Evolutionary conservation across 2,113 vertebrate species (phyloP), one percentile per base, ranked within the genome.

Genomic region (Ophiodon elongatus): DNA sequence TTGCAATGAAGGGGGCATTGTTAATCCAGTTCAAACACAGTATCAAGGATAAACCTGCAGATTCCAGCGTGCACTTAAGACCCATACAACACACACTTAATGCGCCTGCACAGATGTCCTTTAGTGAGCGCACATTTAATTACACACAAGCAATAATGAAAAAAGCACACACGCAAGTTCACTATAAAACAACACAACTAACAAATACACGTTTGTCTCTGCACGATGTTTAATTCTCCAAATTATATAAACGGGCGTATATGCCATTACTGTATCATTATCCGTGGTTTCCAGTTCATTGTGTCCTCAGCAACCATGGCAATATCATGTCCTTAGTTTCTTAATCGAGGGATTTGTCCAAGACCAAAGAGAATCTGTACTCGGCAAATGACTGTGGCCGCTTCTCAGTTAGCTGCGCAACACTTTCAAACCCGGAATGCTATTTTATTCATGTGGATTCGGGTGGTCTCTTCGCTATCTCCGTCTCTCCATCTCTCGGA

Each of bases 361-460:
- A 83, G 74, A 93, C 74, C 73, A 87, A 86, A 92, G 87, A 80
- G 66, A 88, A 82, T 79, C 63, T 66, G 62, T 52, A 57, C 9
- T 41, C 35, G n/a, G 80, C 63, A 84, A 86, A 87, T 41, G 80
- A 84, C 71, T 65, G 62, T 39, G 19, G 83, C 88, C 72, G 67
- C 82, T 76, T 64, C 84, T 88, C 85, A 85, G 93, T 94, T 89
- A 79, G 82, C 86, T n/a, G 41, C 8, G 27, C 89, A 64, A 88
- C 87, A 65, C 80, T 88, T 87, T 81, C 65, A 84, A 88, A 75
- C 41, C 75, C 41, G 2, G 57, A 87, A 75, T 82, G 64, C 76
- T 92, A 82, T 83, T 94, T 91, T 91, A 93, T 95, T 93, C 83
- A 94, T 94, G 88, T 54, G 50, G 85, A 80, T 76, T 87, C 29